phyloP scores from a whole-genome alignment of 2,888 invertebrate genomes.

The Meganola albula region DNA sequence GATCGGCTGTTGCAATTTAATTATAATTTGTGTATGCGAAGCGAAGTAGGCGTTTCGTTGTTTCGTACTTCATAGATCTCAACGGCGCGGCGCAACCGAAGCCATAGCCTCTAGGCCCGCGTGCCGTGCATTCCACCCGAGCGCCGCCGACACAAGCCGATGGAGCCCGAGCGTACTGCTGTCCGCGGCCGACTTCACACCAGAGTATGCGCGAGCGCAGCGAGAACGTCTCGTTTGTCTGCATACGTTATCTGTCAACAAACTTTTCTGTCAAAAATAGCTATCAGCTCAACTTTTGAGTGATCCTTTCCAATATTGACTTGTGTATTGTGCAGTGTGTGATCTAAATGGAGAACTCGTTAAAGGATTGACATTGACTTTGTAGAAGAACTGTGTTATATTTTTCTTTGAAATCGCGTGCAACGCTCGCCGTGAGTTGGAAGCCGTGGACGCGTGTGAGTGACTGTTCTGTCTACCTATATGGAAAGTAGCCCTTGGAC shows the following conservation, averaged over 20 bases:
- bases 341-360: constrained; percentile 47
- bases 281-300: constrained; percentile 51
- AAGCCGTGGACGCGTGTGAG: constrained; percentile 66
- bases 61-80: constrained; percentile 59
- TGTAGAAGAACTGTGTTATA: constrained; percentile 70
- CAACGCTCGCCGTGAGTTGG: constrained; percentile 60
- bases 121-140: constrained; percentile 68
- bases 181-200: constrained; percentile 74
- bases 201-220: constrained; percentile 74
- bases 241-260: constrained; percentile 71
- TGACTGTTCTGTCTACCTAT: constrained; percentile 67
- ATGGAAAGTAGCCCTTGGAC: constrained; percentile 68
- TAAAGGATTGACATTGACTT: constrained; percentile 51
- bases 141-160: constrained; percentile 51
- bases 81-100: constrained; percentile 47
- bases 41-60: constrained; percentile 54
- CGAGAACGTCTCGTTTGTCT: constrained; percentile 68
- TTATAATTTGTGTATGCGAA: constrained; percentile 70
- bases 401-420: constrained; percentile 74
- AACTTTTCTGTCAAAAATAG: constrained; percentile 66
- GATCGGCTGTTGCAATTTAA: constrained; percentile 73
- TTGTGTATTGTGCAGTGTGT: constrained; percentile 60
- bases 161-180: constrained; percentile 41
- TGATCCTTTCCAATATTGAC: constrained; percentile 59
- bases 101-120: constrained; percentile 54